phyloP scores from a whole-genome alignment of 2,797 vertebrate genomes.

The Esox lucius region DNA sequence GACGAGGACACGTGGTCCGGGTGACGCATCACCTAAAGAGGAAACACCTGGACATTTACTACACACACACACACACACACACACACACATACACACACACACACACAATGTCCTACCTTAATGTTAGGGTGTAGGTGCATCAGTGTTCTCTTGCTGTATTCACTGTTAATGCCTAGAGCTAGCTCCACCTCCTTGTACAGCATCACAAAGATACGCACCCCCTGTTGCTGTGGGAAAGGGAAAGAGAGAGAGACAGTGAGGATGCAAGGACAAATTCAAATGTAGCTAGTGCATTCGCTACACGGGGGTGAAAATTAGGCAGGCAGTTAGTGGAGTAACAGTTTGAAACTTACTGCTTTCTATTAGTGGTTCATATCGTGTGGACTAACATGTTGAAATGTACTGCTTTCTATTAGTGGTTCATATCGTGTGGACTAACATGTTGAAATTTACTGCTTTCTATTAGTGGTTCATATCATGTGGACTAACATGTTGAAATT shows the following conservation, averaged over 20 bases:
- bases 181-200: conserved; percentile 97
- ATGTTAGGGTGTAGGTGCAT: conserved; percentile 89
- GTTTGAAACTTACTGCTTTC: too few species aligned
- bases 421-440: too few species aligned
- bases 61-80: neutral
- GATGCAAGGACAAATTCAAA: neutral
- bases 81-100: neutral
- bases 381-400: too few species aligned
- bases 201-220: conserved; percentile 93
- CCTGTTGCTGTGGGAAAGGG: conserved; percentile 82
- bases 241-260: neutral
- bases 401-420: too few species aligned
- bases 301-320: neutral
- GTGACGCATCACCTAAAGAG: conserved; percentile 92
- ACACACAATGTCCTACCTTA: conserved; percentile 59
- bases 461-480: too few species aligned
- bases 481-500: too few species aligned
- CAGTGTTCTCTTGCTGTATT: conserved; percentile 93
- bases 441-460: too few species aligned
- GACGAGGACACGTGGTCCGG: conserved; percentile 96
- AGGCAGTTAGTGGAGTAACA: too few species aligned
- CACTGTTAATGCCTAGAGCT: conserved; percentile 95
- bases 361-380: too few species aligned
- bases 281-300: neutral
- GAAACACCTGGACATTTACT: neutral